These are phyloP conservation scores for Malurus melanocephalus DNA, from an alignment of 2,113 vertebrate species.

Conservation along the genomic window DNA sequence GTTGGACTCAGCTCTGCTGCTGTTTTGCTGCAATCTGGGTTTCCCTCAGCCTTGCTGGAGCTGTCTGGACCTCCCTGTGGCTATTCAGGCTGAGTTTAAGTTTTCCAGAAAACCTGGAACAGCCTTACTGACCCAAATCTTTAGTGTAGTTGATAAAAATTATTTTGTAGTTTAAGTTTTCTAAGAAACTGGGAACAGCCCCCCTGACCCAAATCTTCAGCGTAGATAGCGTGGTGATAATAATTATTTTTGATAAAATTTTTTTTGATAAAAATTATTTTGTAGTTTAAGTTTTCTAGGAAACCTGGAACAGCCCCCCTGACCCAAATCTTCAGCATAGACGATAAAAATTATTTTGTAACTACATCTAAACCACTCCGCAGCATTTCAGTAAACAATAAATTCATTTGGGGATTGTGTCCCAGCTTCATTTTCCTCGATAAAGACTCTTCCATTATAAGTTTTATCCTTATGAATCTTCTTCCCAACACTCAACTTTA, in stretches of 20 bases:
- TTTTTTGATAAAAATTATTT: neutral
- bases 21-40: neutral
- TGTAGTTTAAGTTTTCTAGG: neutral
- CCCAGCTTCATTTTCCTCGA: slow-evolving; percentile 5
- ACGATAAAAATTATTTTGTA: neutral
- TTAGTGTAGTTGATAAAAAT: accelerated
- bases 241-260: too few relatives aligned
- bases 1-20: neutral
- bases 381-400: slow-evolving; percentile 1
- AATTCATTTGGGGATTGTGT: neutral
- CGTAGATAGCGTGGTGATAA: accelerated
- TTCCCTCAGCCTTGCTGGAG: neutral
- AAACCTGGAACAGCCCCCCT: slow-evolving; percentile 2
- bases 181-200: neutral
- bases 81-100: neutral
- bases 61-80: neutral
- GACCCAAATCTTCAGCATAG: neutral
- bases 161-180: neutral
- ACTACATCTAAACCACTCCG: neutral
- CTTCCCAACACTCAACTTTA: slow-evolving; percentile 51
- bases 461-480: slow-evolving; percentile 32
- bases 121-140: slow-evolving; percentile 12
- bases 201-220: neutral
- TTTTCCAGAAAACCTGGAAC: slow-evolving; percentile 11
- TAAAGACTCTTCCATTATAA: neutral